phyloP scores from a whole-genome alignment of 2,797 vertebrate species.

The Brotula barbata region DNA sequence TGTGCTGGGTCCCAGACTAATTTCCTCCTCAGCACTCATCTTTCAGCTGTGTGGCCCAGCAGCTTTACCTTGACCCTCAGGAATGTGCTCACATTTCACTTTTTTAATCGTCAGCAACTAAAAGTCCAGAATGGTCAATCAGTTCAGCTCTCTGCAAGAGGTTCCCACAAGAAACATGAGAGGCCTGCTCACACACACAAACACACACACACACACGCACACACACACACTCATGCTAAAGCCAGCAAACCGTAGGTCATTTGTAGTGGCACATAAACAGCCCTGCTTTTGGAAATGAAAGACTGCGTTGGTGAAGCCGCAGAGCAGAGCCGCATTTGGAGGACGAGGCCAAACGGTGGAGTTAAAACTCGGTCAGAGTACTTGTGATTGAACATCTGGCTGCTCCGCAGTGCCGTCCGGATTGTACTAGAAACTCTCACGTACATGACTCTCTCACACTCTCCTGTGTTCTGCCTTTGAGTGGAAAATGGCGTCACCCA shows the following conservation, averaged over 20 bases:
- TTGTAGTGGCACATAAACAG: conserved; percentile 62
- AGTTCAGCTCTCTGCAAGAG: conserved; percentile 41
- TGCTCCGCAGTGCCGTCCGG: conserved; percentile 39
- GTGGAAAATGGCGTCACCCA: conserved; percentile 52
- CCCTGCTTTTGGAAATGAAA: conserved; percentile 56
- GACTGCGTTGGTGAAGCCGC: conserved; percentile 57
- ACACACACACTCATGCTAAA: conserved; percentile 29
- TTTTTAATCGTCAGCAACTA: conserved; percentile 71
- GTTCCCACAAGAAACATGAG: conserved; percentile 75
- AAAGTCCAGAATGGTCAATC: conserved; percentile 54
- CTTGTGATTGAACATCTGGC: conserved; percentile 76
- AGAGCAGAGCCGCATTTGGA: conserved; percentile 66
- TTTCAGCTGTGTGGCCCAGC: conserved; percentile 67
- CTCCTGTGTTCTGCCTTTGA: conserved; percentile 53
- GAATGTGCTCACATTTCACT: conserved; percentile 80
- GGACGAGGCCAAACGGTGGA: conserved; percentile 53
- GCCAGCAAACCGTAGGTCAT: conserved; percentile 57
- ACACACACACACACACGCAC: conserved; percentile 18
- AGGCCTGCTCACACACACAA: conserved; percentile 25
- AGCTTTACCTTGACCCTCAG: conserved; percentile 55
- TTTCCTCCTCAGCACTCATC: conserved; percentile 57
- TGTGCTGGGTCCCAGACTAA: conserved; percentile 33
- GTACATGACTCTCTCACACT: conserved; percentile 34
- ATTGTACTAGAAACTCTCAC: conserved; percentile 39
- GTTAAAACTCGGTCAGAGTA: conserved; percentile 69